These are phyloP conservation scores for Mormyrus hasselquistii DNA, from an alignment of 2,797 vertebrate genomes.

Conservation along the genomic window DNA sequence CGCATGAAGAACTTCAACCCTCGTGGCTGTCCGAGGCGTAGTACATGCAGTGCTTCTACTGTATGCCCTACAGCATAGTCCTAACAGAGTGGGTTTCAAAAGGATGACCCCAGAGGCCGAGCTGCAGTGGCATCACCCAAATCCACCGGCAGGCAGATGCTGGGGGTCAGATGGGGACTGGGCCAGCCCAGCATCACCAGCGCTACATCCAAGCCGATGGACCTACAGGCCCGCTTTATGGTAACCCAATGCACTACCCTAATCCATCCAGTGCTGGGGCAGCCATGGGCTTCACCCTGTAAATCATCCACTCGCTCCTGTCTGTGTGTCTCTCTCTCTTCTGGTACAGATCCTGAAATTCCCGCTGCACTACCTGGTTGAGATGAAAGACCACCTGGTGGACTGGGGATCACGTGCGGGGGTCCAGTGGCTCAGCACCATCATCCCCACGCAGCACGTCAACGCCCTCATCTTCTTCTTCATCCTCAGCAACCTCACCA, in stretches of 20 bases:
- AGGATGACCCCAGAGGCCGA: conserved; percentile 37
- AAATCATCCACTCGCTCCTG: background rate
- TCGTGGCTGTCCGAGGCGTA: background rate
- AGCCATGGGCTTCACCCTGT: background rate
- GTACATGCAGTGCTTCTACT: background rate
- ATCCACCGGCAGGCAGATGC: conserved; percentile 31
- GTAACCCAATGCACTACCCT: conserved; percentile 32
- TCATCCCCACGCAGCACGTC: conserved; percentile 91
- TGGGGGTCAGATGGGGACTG: conserved; percentile 52
- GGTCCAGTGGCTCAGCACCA: conserved; percentile 90
- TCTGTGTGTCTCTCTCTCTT: background rate
- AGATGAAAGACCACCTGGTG: conserved; percentile 87
- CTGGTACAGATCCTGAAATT: conserved; percentile 78
- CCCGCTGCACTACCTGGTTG: conserved; percentile 75
- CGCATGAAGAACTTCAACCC: background rate
- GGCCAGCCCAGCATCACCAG: conserved; percentile 37
- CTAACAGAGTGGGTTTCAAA: conserved; percentile 27
- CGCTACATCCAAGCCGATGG: conserved; percentile 56
- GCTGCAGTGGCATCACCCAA: conserved; percentile 28
- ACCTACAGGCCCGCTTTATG: conserved; percentile 60
- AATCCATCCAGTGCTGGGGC: background rate
- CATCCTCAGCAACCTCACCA: conserved; percentile 91
- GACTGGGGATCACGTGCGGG: conserved; percentile 89
- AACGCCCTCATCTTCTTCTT: conserved; percentile 97
- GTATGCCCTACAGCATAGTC: background rate